Evolutionary conservation across 2,888 invertebrate genomes (phyloP), one percentile per base, ranked within the genome.

Genomic region (Sminthurides aquaticus): DNA sequence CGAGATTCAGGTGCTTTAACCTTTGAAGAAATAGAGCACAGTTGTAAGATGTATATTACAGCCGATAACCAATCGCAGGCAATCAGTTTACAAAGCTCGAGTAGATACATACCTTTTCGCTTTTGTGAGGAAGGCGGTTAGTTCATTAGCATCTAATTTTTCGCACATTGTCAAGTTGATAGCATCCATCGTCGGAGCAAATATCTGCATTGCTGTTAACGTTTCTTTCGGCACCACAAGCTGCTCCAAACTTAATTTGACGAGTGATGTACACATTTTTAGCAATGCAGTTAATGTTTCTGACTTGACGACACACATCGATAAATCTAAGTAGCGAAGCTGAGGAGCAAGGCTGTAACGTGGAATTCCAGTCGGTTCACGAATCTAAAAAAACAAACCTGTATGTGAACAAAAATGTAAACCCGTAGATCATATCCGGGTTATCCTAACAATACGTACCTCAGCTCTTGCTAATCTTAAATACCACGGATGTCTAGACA

Each of bases 241-340:
- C 75, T 87, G 87, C 78, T 96, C 96, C 62, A 95, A 78, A 74
- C 94, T 94, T 2, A 95, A 80, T 77, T 93, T 94, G 76, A 85
- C 85, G 34, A 95, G 80, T 15, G 83, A 80, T 3, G 82, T 82
- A 78, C 92, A 93, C 3, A 85, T 82, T 1, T 80, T 78, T 43
- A 95, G 81, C n/a, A 85, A 71, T 54, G 78, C 73, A n/a, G 78
- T 22, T 85, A 77, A 48, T 78, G 65, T 62, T 18, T n/a, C n/a
- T 3, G 66, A 27, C 20, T 86, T 83, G 29, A 90, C 82, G 0
- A 85, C 81, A 0, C 87, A 84, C 87, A 93, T 89, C 76, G 91
- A 91, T 15, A 95, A 81, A 79, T 95, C 95, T 68, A 95, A 79
- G 79, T 87, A 92, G 75, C 90, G 87, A n/a, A 95, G 80, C 3